Evolutionary conservation across 2,797 vertebrate genomes (phyloP).

Genomic region (Fistularia tabacaria): DNA sequence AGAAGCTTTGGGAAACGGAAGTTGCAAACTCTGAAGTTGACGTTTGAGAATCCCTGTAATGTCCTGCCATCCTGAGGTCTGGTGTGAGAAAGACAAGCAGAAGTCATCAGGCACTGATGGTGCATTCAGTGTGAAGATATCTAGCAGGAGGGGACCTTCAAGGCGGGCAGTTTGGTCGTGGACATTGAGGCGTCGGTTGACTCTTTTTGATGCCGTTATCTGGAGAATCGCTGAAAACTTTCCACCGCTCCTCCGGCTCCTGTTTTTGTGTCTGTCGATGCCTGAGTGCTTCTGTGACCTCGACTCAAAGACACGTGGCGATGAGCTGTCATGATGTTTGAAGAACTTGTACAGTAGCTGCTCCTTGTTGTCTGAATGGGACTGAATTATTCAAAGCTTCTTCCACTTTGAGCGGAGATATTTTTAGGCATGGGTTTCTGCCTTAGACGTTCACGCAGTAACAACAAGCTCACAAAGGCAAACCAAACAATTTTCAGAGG

Average conservation of each 20-base stretch:
- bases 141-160: no score
- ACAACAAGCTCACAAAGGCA: slow-evolving; percentile 47
- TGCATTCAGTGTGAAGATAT: no score
- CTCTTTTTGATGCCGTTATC: no score
- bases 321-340: slow-evolving; percentile 30
- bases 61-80: no score
- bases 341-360: slow-evolving; percentile 33
- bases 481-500: slow-evolving; percentile 41
- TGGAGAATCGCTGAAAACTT: background rate
- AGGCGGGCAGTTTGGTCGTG: no score
- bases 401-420: slow-evolving; percentile 54
- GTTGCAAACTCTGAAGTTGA: no score
- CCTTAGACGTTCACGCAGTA: slow-evolving; percentile 43
- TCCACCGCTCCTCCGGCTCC: background rate
- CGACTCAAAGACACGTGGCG: slow-evolving; percentile 24
- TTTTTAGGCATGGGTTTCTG: slow-evolving; percentile 63
- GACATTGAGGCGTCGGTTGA: no score
- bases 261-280: slow-evolving; percentile 9
- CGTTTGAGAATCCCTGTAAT: no score
- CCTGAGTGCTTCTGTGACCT: slow-evolving; percentile 32
- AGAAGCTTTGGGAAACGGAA: no score
- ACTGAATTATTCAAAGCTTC: slow-evolving; percentile 64
- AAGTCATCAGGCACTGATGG: no score
- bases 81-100: no score
- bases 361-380: slow-evolving; percentile 50